Conservation (phyloP, 2,888 invertebrate species). For the Autographa gamma region DNA sequence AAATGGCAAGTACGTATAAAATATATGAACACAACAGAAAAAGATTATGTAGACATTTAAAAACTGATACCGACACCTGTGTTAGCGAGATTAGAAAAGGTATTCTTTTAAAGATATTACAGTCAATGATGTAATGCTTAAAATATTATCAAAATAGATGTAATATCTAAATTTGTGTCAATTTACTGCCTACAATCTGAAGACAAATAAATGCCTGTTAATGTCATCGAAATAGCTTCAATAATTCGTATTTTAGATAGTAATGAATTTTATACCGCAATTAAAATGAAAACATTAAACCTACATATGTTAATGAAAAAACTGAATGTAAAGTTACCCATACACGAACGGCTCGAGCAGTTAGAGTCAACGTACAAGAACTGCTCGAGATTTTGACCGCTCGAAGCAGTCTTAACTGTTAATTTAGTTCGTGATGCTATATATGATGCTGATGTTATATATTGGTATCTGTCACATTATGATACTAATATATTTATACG, state of each 20-base stretch:
- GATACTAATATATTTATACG: no score
- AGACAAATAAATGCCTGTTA: background rate
- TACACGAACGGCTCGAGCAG: no score
- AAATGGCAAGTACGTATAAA: background rate
- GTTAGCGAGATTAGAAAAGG: no score
- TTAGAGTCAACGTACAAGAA: no score
- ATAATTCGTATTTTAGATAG: background rate
- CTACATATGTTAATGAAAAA: no score
- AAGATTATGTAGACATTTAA: background rate
- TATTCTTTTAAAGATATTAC: background rate
- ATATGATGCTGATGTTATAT: no score
- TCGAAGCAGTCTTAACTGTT: no score
- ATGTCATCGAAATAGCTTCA: background rate
- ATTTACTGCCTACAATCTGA: background rate
- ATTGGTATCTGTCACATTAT: no score
- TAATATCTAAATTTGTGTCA: constrained; percentile 3
- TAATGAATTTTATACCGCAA: background rate
- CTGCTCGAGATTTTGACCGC: no score
- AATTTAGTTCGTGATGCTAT: no score
- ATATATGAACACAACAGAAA: background rate
- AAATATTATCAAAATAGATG: background rate
- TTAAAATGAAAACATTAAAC: no score
- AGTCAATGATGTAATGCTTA: background rate
- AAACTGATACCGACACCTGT: background rate
- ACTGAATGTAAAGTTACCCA: no score